phyloP scores from a whole-genome alignment of 2,113 vertebrate species.

The Patagioenas fasciata region DNA sequence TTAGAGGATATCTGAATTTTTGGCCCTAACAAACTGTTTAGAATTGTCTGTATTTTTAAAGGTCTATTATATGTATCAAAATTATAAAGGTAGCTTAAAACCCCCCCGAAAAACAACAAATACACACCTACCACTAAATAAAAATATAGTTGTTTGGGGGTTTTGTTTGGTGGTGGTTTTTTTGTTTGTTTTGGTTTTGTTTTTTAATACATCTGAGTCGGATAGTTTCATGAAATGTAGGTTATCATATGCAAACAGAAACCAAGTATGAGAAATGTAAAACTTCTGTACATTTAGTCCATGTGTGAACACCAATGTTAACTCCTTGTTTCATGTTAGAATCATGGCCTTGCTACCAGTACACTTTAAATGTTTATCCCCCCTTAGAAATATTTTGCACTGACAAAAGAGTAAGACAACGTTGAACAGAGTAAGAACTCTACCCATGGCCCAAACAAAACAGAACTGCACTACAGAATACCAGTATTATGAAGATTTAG shows the following conservation, averaged over 20 bases:
- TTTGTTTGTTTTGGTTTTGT: too few species aligned
- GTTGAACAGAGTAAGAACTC: background rate
- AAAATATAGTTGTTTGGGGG: background rate
- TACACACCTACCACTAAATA: background rate
- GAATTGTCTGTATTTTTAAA: background rate
- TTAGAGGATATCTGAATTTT: slow-evolving; percentile 2
- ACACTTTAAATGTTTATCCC: background rate
- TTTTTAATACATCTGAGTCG: background rate
- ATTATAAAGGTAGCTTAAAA: background rate
- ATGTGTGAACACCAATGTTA: background rate
- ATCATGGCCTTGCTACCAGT: background rate
- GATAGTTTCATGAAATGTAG: background rate
- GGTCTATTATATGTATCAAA: background rate
- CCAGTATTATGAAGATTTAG: slow-evolving; percentile 22
- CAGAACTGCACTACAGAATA: background rate
- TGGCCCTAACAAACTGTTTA: background rate
- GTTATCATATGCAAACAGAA: background rate
- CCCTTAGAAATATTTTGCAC: background rate
- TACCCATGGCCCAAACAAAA: background rate
- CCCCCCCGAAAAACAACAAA: background rate
- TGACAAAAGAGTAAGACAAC: background rate
- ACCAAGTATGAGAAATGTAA: background rate
- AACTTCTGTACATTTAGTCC: background rate
- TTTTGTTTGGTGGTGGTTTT: background rate
- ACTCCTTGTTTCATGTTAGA: background rate